Conservation (phyloP, 2,888 invertebrate genomes). For the Salpingus planirostris region DNA sequence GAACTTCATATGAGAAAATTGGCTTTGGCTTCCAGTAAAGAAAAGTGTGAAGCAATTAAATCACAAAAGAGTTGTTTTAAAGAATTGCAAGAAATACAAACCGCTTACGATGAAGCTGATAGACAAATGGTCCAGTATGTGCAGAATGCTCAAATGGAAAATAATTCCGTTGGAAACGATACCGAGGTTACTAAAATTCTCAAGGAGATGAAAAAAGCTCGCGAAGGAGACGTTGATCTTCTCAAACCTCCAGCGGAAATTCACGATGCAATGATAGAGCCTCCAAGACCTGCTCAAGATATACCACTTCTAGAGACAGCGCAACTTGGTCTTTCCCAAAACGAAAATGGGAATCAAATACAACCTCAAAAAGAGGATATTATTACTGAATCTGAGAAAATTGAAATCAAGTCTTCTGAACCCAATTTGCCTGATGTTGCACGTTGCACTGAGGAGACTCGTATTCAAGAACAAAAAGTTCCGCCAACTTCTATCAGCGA, state of each 20-base stretch:
- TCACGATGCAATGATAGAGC: constrained; percentile 1
- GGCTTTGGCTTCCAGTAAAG: constrained; percentile 23
- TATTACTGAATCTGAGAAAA: no score
- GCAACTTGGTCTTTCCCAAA: background rate
- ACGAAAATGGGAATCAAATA: background rate
- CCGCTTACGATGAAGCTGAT: constrained; percentile 25
- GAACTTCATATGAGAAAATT: constrained; percentile 28
- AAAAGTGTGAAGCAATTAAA: constrained; percentile 27
- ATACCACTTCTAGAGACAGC: no score
- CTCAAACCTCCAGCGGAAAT: constrained; percentile 5
- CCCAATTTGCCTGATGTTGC: no score
- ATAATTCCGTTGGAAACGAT: constrained; percentile 6
- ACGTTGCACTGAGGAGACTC: no score
- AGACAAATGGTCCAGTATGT: constrained; percentile 12
- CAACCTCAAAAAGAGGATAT: no score
- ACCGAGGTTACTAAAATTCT: constrained; percentile 18
- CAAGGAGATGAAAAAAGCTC: constrained; percentile 18
- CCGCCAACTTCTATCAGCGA: background rate
- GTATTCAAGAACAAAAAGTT: background rate
- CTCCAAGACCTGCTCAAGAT: background rate
- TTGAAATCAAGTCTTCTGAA: no score
- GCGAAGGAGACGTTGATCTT: constrained; percentile 14
- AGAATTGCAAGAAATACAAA: constrained; percentile 32
- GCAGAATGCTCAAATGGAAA: constrained; percentile 13
- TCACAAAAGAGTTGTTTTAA: constrained; percentile 32